Percentiles rank a stretch among this genome's conserved stretches.
Evolutionary conservation across 2,888 invertebrate species (phyloP).

Genomic region (Andrena chrysosceles): DNA sequence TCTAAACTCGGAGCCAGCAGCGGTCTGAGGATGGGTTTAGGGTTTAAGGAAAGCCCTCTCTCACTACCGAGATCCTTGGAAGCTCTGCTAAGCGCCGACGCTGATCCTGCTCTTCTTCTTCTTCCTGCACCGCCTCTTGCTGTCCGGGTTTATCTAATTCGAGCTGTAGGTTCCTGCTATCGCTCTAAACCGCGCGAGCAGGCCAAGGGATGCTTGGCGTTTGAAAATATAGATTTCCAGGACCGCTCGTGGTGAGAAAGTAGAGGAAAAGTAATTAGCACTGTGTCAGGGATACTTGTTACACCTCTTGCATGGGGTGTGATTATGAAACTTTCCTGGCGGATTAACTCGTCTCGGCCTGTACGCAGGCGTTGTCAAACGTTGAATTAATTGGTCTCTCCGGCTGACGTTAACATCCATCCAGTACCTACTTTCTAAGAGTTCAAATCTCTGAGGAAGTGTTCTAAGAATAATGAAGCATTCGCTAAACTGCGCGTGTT

Average conservation of each 20-base stretch:
- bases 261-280: no score
- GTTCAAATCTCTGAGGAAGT: no score
- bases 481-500: no score
- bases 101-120: conserved; percentile 81
- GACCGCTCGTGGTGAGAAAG: neutral
- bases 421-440: no score
- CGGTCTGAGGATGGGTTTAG: conserved; percentile 82
- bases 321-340: no score
- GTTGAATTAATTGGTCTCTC: neutral
- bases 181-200: conserved; percentile 66
- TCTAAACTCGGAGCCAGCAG: conserved; percentile 80
- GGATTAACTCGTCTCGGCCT: neutral
- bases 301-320: no score
- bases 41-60: conserved; percentile 81
- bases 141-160: conserved; percentile 84
- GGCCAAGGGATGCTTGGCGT: conserved; percentile 21
- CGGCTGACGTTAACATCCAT: no score
- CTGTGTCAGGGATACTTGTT: no score
- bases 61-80: conserved; percentile 78
- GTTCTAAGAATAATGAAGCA: no score
- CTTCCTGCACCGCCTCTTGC: conserved; percentile 68
- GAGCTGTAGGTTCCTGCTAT: conserved; percentile 79
- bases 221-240: conserved; percentile 32
- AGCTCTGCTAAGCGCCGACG: conserved; percentile 81
- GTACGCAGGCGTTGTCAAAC: neutral